phyloP scores from a whole-genome alignment of 2,888 invertebrate species.

The Sthenelais limicola region DNA sequence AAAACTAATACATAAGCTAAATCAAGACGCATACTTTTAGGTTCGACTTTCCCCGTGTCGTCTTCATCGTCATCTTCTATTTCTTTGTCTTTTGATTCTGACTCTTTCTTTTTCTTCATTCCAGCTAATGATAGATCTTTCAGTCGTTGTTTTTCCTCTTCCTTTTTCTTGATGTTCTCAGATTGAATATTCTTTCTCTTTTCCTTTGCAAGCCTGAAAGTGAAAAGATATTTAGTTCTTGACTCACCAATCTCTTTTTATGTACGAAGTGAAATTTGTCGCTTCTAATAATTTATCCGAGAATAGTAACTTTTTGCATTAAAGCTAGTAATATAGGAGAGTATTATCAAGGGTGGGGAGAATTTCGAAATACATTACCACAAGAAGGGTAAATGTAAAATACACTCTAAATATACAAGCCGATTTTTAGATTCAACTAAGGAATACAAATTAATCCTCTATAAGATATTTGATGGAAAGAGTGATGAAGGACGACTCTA shows the following conservation, averaged over 20 bases:
- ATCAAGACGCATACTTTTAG: neutral
- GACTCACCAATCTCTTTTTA: neutral
- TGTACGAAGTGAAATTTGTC: too few relatives aligned
- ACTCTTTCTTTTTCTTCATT: constrained; percentile 55
- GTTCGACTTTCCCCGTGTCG: neutral
- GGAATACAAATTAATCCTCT: too few relatives aligned
- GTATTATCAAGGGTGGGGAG: too few relatives aligned
- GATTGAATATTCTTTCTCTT: constrained; percentile 83
- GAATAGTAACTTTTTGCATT: too few relatives aligned
- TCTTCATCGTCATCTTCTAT: constrained; percentile 22
- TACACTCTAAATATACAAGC: too few relatives aligned
- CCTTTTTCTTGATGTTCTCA: constrained; percentile 81
- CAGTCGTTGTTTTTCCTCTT: constrained; percentile 73
- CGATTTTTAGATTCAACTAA: too few relatives aligned
- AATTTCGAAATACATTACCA: too few relatives aligned
- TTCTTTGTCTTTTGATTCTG: constrained; percentile 38
- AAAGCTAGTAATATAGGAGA: too few relatives aligned
- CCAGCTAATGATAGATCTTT: constrained; percentile 61
- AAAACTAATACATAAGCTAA: neutral
- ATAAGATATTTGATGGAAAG: too few relatives aligned
- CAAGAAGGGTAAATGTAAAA: too few relatives aligned
- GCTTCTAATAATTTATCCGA: too few relatives aligned
- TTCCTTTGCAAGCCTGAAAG: constrained; percentile 80
- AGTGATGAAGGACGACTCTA: too few relatives aligned
- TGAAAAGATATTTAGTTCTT: neutral